Evolutionary conservation across 2,797 vertebrate genomes (phyloP).

Genomic region (Austrolebias charrua): DNA sequence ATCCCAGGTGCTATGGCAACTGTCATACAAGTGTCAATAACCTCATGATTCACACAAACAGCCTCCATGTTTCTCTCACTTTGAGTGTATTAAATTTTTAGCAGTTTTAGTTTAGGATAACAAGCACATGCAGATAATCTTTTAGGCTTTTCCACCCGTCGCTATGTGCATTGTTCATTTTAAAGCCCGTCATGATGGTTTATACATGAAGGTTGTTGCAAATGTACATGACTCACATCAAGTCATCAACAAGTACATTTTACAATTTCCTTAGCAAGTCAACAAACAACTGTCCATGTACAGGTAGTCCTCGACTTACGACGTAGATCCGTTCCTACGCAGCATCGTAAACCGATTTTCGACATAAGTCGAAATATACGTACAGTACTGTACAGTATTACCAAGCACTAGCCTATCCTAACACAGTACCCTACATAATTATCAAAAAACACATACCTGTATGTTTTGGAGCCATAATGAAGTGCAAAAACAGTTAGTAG

Average conservation of each 20-base stretch:
- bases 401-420: no score
- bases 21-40: constrained; percentile 59
- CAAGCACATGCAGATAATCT: neutral
- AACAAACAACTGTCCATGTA: neutral
- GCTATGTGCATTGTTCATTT: neutral
- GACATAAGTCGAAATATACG: no score
- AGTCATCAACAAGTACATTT: no score
- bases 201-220: neutral
- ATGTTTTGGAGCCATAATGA: no score
- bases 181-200: neutral
- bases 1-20: constrained; percentile 71
- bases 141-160: neutral
- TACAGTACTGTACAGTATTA: no score
- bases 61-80: constrained; percentile 8
- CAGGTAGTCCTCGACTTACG: no score
- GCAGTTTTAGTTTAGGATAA: neutral
- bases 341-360: no score
- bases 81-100: constrained; percentile 4
- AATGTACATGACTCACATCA: no score
- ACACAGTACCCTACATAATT: no score
- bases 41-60: constrained; percentile 46
- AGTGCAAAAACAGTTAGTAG: no score
- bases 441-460: no score
- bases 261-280: neutral
- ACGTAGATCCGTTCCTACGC: no score